Evolutionary conservation across 2,888 invertebrate genomes (phyloP).

Genomic region (Sicus ferrugineus): DNA sequence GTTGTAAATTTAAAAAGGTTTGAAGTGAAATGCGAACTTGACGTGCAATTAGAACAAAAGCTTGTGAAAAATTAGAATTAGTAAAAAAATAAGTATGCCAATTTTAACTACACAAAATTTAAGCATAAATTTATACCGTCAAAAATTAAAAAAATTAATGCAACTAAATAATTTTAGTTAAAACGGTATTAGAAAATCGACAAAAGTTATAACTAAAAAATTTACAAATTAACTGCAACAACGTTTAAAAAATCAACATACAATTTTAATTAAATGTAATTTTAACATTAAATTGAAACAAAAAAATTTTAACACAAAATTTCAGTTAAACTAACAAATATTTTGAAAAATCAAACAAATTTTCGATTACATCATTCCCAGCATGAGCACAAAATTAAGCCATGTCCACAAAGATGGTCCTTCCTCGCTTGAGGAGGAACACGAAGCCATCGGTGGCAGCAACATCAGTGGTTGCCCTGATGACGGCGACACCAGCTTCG

Average conservation of each 20-base stretch:
- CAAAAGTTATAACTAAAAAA: neutral
- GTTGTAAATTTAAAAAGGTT: conserved; percentile 4
- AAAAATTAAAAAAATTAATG: neutral
- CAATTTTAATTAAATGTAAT: neutral
- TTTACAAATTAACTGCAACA: neutral
- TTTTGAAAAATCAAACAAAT: too few species aligned
- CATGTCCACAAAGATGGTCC: neutral
- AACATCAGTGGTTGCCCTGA: conserved; percentile 31
- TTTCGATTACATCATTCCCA: conserved; percentile 6
- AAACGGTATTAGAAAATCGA: too few species aligned
- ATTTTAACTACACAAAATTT: too few species aligned
- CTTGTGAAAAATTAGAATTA: neutral
- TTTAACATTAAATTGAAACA: neutral
- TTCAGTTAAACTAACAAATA: neutral
- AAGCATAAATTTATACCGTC: neutral
- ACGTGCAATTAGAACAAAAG: neutral
- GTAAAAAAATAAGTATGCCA: too few species aligned
- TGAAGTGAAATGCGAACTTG: conserved; percentile 10
- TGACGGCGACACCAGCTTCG: conserved; percentile 56
- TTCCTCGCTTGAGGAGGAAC: conserved; percentile 13
- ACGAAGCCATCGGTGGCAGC: neutral
- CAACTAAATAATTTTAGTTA: too few species aligned
- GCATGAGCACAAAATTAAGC: conserved; percentile 22
- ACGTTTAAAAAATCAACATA: neutral
- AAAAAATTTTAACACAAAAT: too few species aligned